Evolutionary conservation across 2,888 invertebrate species (phyloP).

Genomic region (Arrhopalites spinosus): DNA sequence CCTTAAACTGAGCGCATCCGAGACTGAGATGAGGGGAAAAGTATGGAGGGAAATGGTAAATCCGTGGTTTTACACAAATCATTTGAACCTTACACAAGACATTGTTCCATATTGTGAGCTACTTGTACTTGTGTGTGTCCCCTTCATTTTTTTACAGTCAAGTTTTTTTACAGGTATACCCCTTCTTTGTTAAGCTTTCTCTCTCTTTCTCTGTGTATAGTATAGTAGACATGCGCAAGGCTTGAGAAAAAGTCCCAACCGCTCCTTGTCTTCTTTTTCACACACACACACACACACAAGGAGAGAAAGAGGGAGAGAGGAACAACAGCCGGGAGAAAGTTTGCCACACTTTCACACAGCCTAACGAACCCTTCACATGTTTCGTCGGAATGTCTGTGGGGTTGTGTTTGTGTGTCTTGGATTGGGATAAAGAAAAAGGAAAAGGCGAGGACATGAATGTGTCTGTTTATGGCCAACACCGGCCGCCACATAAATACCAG

Average conservation of each 20-base stretch:
- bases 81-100: too few species aligned
- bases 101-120: too few species aligned
- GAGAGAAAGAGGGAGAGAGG: conserved; percentile 1
- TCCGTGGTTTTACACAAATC: too few species aligned
- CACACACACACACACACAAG: not conserved
- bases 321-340: conserved; percentile 40
- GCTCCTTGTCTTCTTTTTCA: not conserved
- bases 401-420: not conserved
- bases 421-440: conserved; percentile 6
- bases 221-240: conserved; percentile 17
- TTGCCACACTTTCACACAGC: conserved; percentile 42
- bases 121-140: too few species aligned
- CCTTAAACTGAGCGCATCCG: not conserved
- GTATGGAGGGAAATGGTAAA: too few species aligned
- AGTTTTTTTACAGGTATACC: too few species aligned
- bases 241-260: conserved; percentile 6
- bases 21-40: too few species aligned
- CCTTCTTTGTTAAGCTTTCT: too few species aligned
- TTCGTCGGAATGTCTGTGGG: not conserved
- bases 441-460: conserved; percentile 45
- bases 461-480: conserved; percentile 35
- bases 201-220: too few species aligned
- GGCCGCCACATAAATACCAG: conserved; percentile 40
- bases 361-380: conserved; percentile 23
- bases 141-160: too few species aligned